These are phyloP conservation scores for Esox lucius DNA, from an alignment of 2,797 vertebrate genomes.

Conservation along the genomic window DNA sequence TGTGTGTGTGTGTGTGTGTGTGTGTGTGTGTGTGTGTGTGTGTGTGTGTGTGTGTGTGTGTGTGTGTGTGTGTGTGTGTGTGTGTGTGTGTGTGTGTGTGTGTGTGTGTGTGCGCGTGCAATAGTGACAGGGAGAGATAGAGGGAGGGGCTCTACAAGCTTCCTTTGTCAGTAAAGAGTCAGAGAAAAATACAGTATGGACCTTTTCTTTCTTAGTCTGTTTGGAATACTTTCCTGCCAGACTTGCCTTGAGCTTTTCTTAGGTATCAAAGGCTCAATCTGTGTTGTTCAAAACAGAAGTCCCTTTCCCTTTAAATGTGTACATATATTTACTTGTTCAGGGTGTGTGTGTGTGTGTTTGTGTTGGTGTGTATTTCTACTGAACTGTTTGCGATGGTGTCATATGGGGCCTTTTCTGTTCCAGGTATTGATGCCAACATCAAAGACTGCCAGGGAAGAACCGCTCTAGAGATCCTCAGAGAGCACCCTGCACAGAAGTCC, in stretches of 20 bases:
- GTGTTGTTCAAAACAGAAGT: neutral
- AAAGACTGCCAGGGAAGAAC: conserved; percentile 88
- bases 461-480: conserved; percentile 90
- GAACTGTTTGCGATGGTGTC: neutral
- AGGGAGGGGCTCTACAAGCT: neutral
- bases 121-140: neutral
- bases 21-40: too few species aligned
- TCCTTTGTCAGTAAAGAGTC: conserved; percentile 17
- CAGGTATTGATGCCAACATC: conserved; percentile 91
- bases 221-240: neutral
- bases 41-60: too few species aligned
- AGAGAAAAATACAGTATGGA: neutral
- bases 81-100: too few species aligned
- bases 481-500: conserved; percentile 92
- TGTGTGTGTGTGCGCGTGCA: too few species aligned
- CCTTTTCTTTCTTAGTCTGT: neutral
- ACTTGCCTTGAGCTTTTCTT: neutral
- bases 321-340: neutral
- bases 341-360: neutral
- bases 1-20: too few species aligned
- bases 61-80: too few species aligned
- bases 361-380: neutral
- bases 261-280: neutral
- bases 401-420: conserved; percentile 16
- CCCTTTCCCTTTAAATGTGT: neutral